A percentile compares a stretch with the other conserved stretches of the same genome.
Conservation (phyloP, 1,140 invertebrate species). For the Choristoneura fumiferana region DNA sequence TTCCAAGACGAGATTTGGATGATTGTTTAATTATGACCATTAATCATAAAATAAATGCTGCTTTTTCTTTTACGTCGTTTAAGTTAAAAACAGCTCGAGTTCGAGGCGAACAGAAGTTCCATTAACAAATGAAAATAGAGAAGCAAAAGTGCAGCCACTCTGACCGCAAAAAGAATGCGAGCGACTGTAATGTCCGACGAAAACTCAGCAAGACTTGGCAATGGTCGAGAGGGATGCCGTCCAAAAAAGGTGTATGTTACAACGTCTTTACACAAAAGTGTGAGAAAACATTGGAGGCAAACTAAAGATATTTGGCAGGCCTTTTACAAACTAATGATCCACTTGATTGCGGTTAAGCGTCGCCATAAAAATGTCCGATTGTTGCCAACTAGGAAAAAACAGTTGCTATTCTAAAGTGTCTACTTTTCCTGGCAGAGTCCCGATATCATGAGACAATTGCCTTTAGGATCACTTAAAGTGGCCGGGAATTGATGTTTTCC, state of each 20-base stretch:
- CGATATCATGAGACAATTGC: conserved; percentile 72
- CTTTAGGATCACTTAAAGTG: conserved; percentile 56
- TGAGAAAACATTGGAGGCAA: conserved; percentile 60
- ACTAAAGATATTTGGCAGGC: conserved; percentile 73
- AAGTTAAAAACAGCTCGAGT: conserved; percentile 29
- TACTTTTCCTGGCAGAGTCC: conserved; percentile 69
- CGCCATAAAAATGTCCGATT: conserved; percentile 70
- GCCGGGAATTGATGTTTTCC: conserved; percentile 60
- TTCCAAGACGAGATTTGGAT: conserved; percentile 19
- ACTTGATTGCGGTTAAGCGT: conserved; percentile 75
- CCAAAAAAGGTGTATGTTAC: conserved; percentile 69
- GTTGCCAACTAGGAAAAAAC: conserved; percentile 75
- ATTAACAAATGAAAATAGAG: conserved; percentile 19
- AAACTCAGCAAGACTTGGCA: conserved; percentile 55
- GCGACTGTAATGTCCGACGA: conserved; percentile 35
- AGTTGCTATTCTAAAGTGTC: conserved; percentile 65
- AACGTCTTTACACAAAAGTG: conserved; percentile 57
- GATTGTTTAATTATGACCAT: conserved; percentile 27
- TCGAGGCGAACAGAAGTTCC: conserved; percentile 24
- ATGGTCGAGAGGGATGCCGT: conserved; percentile 41
- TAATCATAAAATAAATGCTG: conserved; percentile 30
- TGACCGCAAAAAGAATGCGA: conserved; percentile 26
- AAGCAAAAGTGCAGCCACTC: conserved; percentile 11
- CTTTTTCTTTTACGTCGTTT: conserved; percentile 27
- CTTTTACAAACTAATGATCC: conserved; percentile 72